phyloP scores from a whole-genome alignment of 2,797 vertebrate genomes.

The Scolopax bukidnonensis region DNA sequence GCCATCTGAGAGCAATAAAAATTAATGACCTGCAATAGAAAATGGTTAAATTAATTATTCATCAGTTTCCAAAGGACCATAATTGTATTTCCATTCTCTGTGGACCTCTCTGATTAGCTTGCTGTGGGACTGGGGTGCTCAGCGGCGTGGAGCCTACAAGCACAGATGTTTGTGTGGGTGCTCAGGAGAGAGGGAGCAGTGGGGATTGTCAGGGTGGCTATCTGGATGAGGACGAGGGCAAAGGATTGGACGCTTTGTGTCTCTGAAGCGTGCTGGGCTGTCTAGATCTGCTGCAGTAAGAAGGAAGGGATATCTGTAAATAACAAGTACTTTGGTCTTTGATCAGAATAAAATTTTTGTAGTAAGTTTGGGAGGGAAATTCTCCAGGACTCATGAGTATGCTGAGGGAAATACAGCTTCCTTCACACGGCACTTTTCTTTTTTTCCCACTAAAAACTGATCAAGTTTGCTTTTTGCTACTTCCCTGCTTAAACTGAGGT shows the following conservation, averaged over 20 bases:
- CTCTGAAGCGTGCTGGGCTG: background rate
- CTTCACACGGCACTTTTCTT: background rate
- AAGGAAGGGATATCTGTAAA: background rate
- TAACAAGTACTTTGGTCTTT: background rate
- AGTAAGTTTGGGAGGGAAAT: background rate
- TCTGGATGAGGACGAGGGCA: background rate
- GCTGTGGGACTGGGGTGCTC: background rate
- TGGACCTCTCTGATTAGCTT: background rate
- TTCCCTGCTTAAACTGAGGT: background rate
- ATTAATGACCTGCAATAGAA: constrained; percentile 25
- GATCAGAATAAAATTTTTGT: background rate
- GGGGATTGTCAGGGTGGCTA: background rate
- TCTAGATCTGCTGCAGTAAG: background rate
- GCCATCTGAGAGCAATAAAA: constrained; percentile 25
- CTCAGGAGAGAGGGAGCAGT: background rate
- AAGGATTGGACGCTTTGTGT: background rate
- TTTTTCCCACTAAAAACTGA: background rate
- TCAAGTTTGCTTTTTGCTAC: background rate
- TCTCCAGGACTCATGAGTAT: background rate
- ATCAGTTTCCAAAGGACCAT: background rate
- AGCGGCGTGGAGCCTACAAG: rapidly evolving
- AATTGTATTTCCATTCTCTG: constrained; percentile 8
- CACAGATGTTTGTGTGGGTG: background rate
- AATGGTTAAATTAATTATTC: constrained; percentile 46
- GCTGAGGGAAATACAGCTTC: background rate